These are phyloP conservation scores for Onchidella celtica DNA, from an alignment of 2,888 invertebrate genomes.

Conservation along the genomic window DNA sequence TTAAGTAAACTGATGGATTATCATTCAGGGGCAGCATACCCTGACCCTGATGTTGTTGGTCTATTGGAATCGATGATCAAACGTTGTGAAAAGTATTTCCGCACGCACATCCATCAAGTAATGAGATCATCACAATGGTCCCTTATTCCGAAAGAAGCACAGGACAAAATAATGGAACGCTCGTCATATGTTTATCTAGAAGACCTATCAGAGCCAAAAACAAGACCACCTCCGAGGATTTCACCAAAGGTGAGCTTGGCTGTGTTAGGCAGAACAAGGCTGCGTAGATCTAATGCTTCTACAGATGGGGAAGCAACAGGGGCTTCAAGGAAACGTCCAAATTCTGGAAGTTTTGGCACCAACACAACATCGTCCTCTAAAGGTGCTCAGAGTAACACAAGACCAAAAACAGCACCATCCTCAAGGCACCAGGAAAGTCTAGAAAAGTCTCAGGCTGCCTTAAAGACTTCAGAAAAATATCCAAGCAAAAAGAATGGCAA, in stretches of 20 bases:
- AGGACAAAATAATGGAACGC: constrained; percentile 62
- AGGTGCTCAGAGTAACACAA: neutral
- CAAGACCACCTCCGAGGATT: neutral
- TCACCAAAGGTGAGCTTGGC: neutral
- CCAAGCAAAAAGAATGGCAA: no score
- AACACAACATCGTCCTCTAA: neutral
- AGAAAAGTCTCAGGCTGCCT: no score
- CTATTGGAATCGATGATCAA: constrained; percentile 63
- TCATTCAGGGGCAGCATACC: constrained; percentile 32
- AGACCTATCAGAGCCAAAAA: neutral
- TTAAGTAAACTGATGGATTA: constrained; percentile 75
- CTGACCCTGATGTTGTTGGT: constrained; percentile 58
- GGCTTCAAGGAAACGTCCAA: neutral
- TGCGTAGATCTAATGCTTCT: neutral
- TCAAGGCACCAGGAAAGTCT: no score
- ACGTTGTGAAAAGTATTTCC: constrained; percentile 68
- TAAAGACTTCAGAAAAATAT: no score
- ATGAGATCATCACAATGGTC: constrained; percentile 66
- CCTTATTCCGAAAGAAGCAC: constrained; percentile 58
- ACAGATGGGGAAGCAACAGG: neutral
- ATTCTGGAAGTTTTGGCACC: neutral
- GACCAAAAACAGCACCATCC: no score
- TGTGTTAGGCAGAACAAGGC: neutral
- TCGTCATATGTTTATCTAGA: constrained; percentile 33
- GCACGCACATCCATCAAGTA: constrained; percentile 69